Conservation (phyloP, 2,888 invertebrate genomes). For the Apamea crenata region DNA sequence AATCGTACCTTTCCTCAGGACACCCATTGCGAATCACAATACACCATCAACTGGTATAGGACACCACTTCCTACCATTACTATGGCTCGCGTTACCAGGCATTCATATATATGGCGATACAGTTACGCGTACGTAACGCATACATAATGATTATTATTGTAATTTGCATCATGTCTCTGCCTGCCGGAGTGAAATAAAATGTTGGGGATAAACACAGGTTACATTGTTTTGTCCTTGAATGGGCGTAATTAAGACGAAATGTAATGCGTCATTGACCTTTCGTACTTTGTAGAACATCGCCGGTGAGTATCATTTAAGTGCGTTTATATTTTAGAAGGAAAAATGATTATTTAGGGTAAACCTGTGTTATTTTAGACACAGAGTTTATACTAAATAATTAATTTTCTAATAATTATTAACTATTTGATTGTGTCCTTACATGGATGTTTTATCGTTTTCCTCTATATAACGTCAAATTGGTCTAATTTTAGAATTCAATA, state of each 20-base stretch:
- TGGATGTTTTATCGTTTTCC: not conserved
- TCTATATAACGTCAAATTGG: not conserved
- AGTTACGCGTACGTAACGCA: slow-evolving; percentile 83
- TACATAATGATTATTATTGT: slow-evolving; percentile 82
- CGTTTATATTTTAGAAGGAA: not conserved
- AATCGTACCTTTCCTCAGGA: slow-evolving; percentile 74
- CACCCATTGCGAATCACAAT: slow-evolving; percentile 75
- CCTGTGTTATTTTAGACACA: too few relatives aligned
- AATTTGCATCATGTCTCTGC: slow-evolving; percentile 74
- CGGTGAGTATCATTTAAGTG: not conserved
- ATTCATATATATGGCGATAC: slow-evolving; percentile 82
- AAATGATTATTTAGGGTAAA: not conserved
- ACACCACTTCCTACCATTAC: slow-evolving; percentile 75
- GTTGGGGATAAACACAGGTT: slow-evolving; percentile 42
- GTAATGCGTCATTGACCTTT: slow-evolving; percentile 48
- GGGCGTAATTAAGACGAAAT: slow-evolving; percentile 51
- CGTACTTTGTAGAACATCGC: slow-evolving; percentile 16
- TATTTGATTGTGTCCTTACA: not conserved
- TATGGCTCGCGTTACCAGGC: slow-evolving; percentile 71
- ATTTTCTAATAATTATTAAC: too few relatives aligned
- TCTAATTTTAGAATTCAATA: not conserved
- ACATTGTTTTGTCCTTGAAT: slow-evolving; percentile 58
- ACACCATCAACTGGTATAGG: slow-evolving; percentile 71
- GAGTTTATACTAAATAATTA: too few relatives aligned
- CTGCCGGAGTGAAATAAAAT: slow-evolving; percentile 54